Percentiles rank a stretch among this genome's conserved stretches.
Conservation (phyloP, 37 sponge, comb jelly and placozoan species). For the Beroe forskalii region DNA sequence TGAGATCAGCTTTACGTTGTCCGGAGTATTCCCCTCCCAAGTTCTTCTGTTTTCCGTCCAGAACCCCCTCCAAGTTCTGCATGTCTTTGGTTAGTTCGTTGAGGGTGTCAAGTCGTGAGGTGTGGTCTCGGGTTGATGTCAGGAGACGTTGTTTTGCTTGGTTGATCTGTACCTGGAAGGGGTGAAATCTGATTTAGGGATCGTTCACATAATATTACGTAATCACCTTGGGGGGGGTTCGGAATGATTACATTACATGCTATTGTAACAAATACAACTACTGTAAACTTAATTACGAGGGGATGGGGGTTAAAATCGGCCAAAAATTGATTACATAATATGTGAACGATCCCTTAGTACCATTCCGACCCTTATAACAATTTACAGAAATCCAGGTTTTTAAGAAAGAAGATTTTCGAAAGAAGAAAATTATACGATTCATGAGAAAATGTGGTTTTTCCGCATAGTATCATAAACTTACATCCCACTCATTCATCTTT, state of each 20-base stretch:
- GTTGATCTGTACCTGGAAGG: constrained; percentile 70
- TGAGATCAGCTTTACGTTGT: constrained; percentile 64
- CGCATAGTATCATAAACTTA: constrained; percentile 29
- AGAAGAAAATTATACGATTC: not conserved
- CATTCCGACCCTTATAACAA: too few relatives aligned
- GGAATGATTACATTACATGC: too few relatives aligned
- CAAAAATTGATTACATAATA: too few relatives aligned
- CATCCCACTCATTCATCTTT: constrained; percentile 65
- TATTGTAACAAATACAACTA: too few relatives aligned
- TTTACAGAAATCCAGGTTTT: too few relatives aligned
- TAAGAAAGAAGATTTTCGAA: too few relatives aligned
- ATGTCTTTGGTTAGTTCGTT: constrained; percentile 70
- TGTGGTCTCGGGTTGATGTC: constrained; percentile 77
- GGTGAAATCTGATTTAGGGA: too few relatives aligned
- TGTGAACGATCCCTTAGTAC: too few relatives aligned
- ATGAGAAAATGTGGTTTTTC: not conserved
- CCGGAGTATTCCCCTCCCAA: constrained; percentile 72
- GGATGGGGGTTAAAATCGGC: too few relatives aligned
- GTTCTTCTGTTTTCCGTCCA: constrained; percentile 80
- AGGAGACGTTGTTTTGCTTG: constrained; percentile 68
- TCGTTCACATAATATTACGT: too few relatives aligned
- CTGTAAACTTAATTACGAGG: too few relatives aligned
- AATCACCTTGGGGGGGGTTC: too few relatives aligned
- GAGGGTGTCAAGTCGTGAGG: constrained; percentile 70
- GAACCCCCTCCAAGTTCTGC: constrained; percentile 73